Percentiles rank a stretch among this genome's conserved stretches.
These are phyloP conservation scores for Drosophila watanabei DNA, from an alignment of 1,140 invertebrate species.

Conservation along the genomic window DNA sequence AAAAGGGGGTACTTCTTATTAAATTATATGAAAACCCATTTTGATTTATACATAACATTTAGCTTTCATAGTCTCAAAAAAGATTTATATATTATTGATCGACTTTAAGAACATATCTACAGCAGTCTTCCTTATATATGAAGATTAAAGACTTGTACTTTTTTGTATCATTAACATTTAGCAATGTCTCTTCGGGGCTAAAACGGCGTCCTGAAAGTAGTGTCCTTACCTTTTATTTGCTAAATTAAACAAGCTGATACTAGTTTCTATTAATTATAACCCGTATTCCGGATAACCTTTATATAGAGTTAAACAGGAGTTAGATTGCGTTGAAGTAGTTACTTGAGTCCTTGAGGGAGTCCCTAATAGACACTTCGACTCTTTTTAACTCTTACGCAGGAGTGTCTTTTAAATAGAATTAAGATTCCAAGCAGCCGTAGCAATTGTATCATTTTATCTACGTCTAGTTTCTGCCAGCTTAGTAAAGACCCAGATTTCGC, in stretches of 20 bases:
- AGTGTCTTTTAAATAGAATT: not conserved
- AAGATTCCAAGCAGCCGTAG: not conserved
- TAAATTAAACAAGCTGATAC: not conserved
- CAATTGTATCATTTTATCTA: slow-evolving; percentile 3
- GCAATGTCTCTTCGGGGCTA: no score
- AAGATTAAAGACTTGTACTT: not conserved
- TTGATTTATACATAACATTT: not conserved
- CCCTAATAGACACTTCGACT: no score
- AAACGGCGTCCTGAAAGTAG: not conserved
- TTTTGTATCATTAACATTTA: not conserved
- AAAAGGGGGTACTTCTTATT: not conserved
- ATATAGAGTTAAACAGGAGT: not conserved
- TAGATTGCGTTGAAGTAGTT: not conserved
- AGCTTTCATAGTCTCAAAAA: no score
- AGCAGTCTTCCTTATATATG: not conserved
- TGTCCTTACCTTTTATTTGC: not conserved
- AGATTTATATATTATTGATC: no score
- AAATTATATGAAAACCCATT: not conserved
- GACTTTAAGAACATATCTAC: not conserved
- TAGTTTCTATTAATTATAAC: not conserved
- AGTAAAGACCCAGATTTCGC: not conserved
- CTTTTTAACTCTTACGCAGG: no score
- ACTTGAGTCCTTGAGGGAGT: not conserved
- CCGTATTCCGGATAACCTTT: no score
- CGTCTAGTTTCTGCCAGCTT: not conserved